Evolutionary conservation across 2,113 vertebrate species (phyloP), one percentile per base, ranked within the genome.

Genomic region (Macrotus californicus): DNA sequence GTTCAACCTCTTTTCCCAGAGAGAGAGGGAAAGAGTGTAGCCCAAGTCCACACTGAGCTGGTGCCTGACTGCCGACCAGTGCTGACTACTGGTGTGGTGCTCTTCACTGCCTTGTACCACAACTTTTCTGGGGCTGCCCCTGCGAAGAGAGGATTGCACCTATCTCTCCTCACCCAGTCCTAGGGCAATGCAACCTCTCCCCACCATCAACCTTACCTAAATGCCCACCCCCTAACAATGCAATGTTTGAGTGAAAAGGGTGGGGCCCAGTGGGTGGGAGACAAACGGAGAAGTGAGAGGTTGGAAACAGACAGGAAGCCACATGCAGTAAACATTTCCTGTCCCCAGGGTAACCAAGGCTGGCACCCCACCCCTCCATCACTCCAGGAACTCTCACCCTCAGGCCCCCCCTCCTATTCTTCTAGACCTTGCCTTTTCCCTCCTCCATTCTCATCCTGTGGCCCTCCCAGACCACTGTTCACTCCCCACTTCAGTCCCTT

Each of bases 241-340:
- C 29, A 69, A 66, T 31, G 91, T 79, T 76, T 92, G 50, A 88
- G 81, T 52, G 89, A 89, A 75, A 93, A 83, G 75, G 96, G 96
- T 95, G 96, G 93, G 89, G 95, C 95, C 52, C 18, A 5, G 88
- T 13, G 36, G 84, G 93, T 87, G 89, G 92, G 90, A 96, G 94
- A 97, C 97, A 97, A 97, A 97, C 36, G 90, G 93, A 86, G 96
- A 95, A 96, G 96, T 96, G 92, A 90, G 93, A 97, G 93, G 92
- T 93, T 97, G 87, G 94, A 94, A 97, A 96, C 86, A 89, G 96
- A 94, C 95, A 92, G 97, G 97, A 97, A 97, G 94, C 92, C 91
- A 95, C 96, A 92, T 64, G 96, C 96, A 76, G 97, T 97, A 97
- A 97, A 97, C 96, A 97, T 97, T 97, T 97, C 97, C 97, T 97